Base-by-base conservation (phyloP, 1,140 invertebrate species). In the Stegodyphus mimosarum region DNA sequence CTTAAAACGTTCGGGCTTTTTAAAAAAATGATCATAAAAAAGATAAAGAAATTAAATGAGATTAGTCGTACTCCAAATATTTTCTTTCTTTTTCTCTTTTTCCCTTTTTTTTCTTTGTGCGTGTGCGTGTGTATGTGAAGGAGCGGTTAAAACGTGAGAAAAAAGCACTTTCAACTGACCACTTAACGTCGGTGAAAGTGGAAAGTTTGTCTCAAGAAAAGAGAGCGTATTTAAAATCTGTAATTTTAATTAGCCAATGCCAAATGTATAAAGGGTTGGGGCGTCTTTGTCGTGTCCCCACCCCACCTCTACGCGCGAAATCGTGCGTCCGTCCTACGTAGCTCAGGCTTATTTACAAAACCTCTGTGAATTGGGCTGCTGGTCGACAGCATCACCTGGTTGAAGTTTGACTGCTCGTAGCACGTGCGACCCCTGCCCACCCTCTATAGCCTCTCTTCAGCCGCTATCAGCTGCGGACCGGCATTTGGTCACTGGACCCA, bases 401-500 rank as follows among this genome's bases (percentile, higher is more conserved):
- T 80, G 77, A 78, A 69, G 49, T 51, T 78, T 50, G 63, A 50
- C 55, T 9, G 9, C 55, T 10, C 64, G 11, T 17, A 67, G 64
- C 64, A 67, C 64, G 64, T 67, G 64, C 64, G 11, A 50, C 78
- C 67, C 78, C 64, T 76, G 76, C 78, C 78, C 67, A 80, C 69
- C 71, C 69, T 18, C 78, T 83, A 60, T 18, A 53, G 17, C 78
- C 69, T 51, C 33, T 33, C 79, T 73, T 6, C 70, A 18, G 52
- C 70, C 60, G 79, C 79, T 80, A 66, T 78, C 76, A 71, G 53
- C 78, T 72, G 48, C 78, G 78, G 78, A 80, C 78, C 67, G 79
- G 79, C 81, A 83, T 83, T 83, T 83, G 81, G 81, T 70, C 81
- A 83, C 72, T 83, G 81, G 81, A 67, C 81, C 69, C 81, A 51